phyloP scores from a whole-genome alignment of 2,888 invertebrate genomes.

The Prosopocoilus inquinatus region DNA sequence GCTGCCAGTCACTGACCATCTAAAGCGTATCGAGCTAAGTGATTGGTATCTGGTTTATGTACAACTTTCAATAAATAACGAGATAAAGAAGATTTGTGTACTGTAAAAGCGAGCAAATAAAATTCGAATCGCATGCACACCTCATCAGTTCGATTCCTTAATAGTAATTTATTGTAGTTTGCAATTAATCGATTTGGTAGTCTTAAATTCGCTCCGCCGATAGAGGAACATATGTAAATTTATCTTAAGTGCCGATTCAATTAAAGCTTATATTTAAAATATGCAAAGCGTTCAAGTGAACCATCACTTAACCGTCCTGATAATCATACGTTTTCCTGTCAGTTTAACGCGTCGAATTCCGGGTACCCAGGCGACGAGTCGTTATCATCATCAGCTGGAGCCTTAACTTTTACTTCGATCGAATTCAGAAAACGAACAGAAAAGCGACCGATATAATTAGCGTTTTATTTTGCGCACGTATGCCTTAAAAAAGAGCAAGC shows the following conservation, averaged over 20 bases:
- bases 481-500: too few relatives aligned
- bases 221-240: constrained; percentile 40
- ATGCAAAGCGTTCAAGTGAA: constrained; percentile 33
- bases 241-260: constrained; percentile 38
- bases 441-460: constrained; percentile 17
- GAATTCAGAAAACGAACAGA: constrained; percentile 15
- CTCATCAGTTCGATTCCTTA: constrained; percentile 18
- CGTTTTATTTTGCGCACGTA: background rate
- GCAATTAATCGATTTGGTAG: constrained; percentile 19
- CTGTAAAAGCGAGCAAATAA: background rate
- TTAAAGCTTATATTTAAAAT: constrained; percentile 40
- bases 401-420: constrained; percentile 9
- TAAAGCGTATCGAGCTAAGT: too few relatives aligned
- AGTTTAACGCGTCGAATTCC: constrained; percentile 16
- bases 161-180: constrained; percentile 28
- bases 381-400: background rate
- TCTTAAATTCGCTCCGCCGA: constrained; percentile 22
- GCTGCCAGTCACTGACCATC: too few relatives aligned
- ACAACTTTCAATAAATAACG: background rate
- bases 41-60: too few relatives aligned
- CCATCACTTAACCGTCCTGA: constrained; percentile 19
- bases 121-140: constrained; percentile 1
- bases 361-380: constrained; percentile 6
- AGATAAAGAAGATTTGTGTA: background rate
- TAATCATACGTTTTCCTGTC: constrained; percentile 21